Evolutionary conservation across 92 coral and sea anemone species (phyloP).

Genomic region (Micromussa lordhowensis): DNA sequence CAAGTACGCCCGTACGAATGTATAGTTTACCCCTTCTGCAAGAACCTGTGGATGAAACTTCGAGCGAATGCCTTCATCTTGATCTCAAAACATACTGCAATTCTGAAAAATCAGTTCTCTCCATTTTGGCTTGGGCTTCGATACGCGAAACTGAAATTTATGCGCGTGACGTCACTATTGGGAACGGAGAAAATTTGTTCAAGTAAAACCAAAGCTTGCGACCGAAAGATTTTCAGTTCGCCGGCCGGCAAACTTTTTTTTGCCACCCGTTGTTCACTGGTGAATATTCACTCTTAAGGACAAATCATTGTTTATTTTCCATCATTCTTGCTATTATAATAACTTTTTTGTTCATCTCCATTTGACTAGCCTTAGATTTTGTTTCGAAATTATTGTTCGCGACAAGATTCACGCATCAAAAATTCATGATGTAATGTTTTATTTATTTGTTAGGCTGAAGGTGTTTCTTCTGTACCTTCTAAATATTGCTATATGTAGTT

Average conservation of each 20-base stretch:
- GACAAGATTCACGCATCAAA: slow-evolving; percentile 15
- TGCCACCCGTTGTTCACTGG: not conserved
- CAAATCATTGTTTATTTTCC: slow-evolving; percentile 5
- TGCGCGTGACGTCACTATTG: slow-evolving; percentile 35
- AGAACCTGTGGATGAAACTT: not conserved
- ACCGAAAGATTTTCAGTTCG: not conserved
- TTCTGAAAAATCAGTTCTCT: slow-evolving; percentile 20
- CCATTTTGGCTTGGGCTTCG: slow-evolving; percentile 20
- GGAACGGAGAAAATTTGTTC: not conserved
- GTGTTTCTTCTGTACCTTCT: slow-evolving; percentile 4
- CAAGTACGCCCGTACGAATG: not conserved
- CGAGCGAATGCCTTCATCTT: slow-evolving; percentile 4
- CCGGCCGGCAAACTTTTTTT: not conserved
- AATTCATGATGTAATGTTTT: slow-evolving; percentile 38
- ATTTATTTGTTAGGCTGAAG: slow-evolving; percentile 19
- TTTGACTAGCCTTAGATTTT: slow-evolving; percentile 23
- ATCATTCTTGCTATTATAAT: slow-evolving; percentile 23
- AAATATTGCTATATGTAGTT: slow-evolving; percentile 9
- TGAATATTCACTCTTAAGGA: not conserved
- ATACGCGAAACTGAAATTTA: slow-evolving; percentile 11
- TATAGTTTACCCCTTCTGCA: not conserved
- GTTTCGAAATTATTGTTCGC: slow-evolving; percentile 23
- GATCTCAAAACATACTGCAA: not conserved
- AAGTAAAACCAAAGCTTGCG: not conserved
- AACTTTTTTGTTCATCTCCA: slow-evolving; percentile 17